Evolutionary conservation across 2,888 invertebrate genomes (phyloP), one percentile per base, ranked within the genome.

Genomic region (Tinea trinotella): DNA sequence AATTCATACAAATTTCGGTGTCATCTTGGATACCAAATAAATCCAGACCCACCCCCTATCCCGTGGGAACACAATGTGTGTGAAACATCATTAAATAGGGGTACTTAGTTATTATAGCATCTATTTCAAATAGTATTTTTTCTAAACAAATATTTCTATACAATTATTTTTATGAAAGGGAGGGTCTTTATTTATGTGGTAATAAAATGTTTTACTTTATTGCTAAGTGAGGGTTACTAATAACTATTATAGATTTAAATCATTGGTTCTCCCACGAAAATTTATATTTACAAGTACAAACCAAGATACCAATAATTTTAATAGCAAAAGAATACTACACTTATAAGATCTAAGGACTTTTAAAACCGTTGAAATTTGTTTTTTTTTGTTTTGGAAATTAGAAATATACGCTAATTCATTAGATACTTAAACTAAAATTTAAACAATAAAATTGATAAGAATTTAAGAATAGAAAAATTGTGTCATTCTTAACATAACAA

Each of bases 21-120:
- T 22, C 7, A 22, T 22, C 7, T 22, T 5, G 22, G 22, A 22
- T 22, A 22, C 3, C 22, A 22, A n/a, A 22, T 22, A 22, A 22
- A 22, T 22, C 7, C 22, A 13, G 2, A 24, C 9, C 2, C 22
- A 12, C 22, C 36, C 57, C 59, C 60, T 53, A 53, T 59, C 66
- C 61, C 69, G 67, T 70, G 70, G 67, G 70, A 70, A 70, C 57
- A 50, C 13, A 56, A 18, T 13, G 15, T 3, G 17, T 22, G 22
- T 22, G 7, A 5, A 10, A 15, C 48, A 18, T 19, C 48, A 48
- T 48, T 10, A 59, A 60, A 44, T 34, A 59, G 59, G 57, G 59
- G 59, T 63, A 63, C 63, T 65, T 61, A 58, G 57, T 56, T 55
- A 55, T 61, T 64, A 70, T 65, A 65, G 62, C 61, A 57, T 56